Evolutionary conservation across 2,113 vertebrate genomes (phyloP), one percentile per base, ranked within the genome.

Genomic region (Cinclus mexicanus): DNA sequence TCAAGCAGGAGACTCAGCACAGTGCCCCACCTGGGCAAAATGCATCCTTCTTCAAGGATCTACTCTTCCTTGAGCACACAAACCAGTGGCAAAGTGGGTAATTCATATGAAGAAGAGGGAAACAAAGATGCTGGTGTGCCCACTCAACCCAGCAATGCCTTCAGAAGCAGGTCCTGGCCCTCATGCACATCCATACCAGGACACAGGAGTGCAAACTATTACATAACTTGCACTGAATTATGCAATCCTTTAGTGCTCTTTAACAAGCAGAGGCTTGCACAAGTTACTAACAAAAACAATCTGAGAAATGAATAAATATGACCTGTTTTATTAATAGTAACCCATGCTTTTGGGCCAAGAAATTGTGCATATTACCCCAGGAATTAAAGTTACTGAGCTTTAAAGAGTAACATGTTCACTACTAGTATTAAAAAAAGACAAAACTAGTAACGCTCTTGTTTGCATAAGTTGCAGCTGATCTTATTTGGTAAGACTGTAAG

Each of bases 401-500:
- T 77, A 37, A 65, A 55, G 31, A 67, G 75, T 26, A 85, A 78
- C 20, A 85, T 10, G 28, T 41, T 31, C 31, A 53, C 53, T 55
- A 80, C 22, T 63, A 87, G 52, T 71, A 69, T 61, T 61, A 65
- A 35, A 76, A 76, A 67, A 79, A 87, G 59, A 87, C 75, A 87
- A 91, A 91, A 50, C 44, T 89, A 72, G 72, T 55, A 70, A 83
- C 69, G 82, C 3, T 19, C 61, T 92, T 93, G 55, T 93, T 96
- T 94, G 79, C 76, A 53, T 89, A 92, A 84, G 39, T 87, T 94
- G 83, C 64, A 92, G 68, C n/a, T 95, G 78, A 84, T 96, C 74
- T 90, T 87, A 83, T 96, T 86, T 69, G 47, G 70, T 69, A 91
- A 92, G 87, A 87, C 93, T 94, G 91, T 96, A 97, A 63, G 97